These are phyloP conservation scores for Rousettus madagascariensis DNA, from an alignment of 2,797 vertebrate genomes.

Conservation along the genomic window DNA sequence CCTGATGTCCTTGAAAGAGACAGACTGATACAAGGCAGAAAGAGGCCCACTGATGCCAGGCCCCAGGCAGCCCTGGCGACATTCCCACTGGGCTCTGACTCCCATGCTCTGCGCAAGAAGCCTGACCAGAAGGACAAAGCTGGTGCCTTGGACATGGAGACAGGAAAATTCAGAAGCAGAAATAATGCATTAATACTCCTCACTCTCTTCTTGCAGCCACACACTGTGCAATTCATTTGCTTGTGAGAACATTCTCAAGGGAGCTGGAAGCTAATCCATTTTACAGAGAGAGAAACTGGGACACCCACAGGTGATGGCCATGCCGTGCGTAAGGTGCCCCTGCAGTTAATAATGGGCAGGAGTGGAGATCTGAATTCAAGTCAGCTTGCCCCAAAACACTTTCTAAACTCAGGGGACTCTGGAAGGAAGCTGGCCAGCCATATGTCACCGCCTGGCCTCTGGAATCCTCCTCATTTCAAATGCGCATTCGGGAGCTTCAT, in stretches of 20 bases:
- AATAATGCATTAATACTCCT: neutral
- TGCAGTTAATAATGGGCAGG: neutral
- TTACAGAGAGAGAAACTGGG: neutral
- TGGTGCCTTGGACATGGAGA: rapidly evolving
- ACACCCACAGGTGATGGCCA: neutral
- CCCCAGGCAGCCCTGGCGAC: neutral
- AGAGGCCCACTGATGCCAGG: neutral
- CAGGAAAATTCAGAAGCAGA: neutral
- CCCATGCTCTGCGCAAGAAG: neutral
- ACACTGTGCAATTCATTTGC: neutral
- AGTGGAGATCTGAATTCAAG: neutral
- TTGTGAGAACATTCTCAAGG: no score
- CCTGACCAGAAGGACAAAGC: neutral
- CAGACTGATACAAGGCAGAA: neutral
- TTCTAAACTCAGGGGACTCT: neutral
- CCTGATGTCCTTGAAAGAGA: constrained; percentile 63
- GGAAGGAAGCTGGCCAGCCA: neutral
- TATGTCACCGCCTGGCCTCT: neutral
- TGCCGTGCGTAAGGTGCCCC: rapidly evolving
- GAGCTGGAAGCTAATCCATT: neutral
- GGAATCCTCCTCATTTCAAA: neutral
- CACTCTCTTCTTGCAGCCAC: rapidly evolving
- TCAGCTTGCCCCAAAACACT: neutral
- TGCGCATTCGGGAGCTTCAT: neutral
- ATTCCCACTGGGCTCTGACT: neutral